Evolutionary conservation across 2,113 vertebrate genomes (phyloP).

Genomic region (Tetrao urogallus): DNA sequence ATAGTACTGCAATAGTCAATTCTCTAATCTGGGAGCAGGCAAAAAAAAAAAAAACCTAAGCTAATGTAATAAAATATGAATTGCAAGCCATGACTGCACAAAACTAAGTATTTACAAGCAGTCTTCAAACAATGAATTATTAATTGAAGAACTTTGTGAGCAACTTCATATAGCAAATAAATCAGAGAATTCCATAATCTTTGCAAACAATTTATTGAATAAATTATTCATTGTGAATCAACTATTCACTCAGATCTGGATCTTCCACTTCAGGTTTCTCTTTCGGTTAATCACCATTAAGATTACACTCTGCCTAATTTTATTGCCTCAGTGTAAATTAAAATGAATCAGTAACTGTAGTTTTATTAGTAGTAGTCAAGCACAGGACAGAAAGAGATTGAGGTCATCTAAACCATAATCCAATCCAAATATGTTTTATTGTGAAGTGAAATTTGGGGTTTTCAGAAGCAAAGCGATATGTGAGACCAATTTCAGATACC

Average conservation of each 20-base stretch:
- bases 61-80: slow-evolving; percentile 25
- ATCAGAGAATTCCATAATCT: slow-evolving; percentile 31
- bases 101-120: slow-evolving; percentile 35
- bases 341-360: background rate
- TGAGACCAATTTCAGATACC: background rate
- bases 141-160: slow-evolving; percentile 56
- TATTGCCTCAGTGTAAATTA: slow-evolving; percentile 1
- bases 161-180: slow-evolving; percentile 57
- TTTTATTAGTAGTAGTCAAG: background rate
- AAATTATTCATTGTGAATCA: slow-evolving; percentile 49
- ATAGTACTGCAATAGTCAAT: background rate
- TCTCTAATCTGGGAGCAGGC: background rate
- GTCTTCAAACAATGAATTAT: slow-evolving; percentile 54
- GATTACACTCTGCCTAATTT: slow-evolving; percentile 4
- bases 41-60: background rate
- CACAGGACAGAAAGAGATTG: background rate
- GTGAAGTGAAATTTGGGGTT: background rate
- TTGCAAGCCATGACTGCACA: background rate
- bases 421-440: background rate
- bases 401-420: background rate
- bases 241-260: slow-evolving; percentile 4
- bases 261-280: slow-evolving; percentile 2
- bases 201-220: slow-evolving; percentile 57
- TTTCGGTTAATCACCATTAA: slow-evolving; percentile 28
- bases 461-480: background rate